Evolutionary conservation across 2,113 vertebrate genomes (phyloP), one percentile per base, ranked within the genome.

Genomic region (Gallinago jamesoni): DNA sequence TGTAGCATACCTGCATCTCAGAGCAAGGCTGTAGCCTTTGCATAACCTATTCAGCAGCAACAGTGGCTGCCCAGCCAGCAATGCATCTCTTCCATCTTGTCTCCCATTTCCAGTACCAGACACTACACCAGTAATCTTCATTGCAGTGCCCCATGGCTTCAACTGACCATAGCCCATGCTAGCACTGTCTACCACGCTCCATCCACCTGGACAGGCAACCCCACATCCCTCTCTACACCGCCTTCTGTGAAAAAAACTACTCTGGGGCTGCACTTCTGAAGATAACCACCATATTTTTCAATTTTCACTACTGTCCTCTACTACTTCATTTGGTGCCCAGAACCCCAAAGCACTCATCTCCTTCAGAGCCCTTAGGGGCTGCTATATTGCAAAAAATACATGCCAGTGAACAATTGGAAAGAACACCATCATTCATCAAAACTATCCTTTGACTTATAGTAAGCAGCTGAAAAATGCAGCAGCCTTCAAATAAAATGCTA

Each of bases 301-400:
- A 12, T 39, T 64, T 47, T 48, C n/a, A 30, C 22, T 19, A 8
- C 39, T 45, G 48, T 28, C 73, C 60, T 82, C 67, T 48, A 12
- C 30, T 17, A 18, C 7, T 30, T 67, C 1, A 0, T 5, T n/a
- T 0, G 0, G 57, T 35, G 53, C 73, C 66, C 59, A 57, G 62
- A 35, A 68, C 41, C 45, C 68, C 2, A 1, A 76, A 55, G 73
- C 33, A 86, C 28, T 86, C 59, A 85, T 76, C 86, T 91, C 84
- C 80, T 66, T 41, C 59, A 41, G 90, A 87, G 64, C 80, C 88
- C 80, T 83, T 90, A 89, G 66, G 84, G 67, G 89, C 91, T 95
- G 91, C 91, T 92, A 27, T 79, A 89, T 82, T 78, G 91, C 93
- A 93, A 93, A 94, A 94, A 93, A 94, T 80, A 89, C 59, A 43